Conservation (phyloP, 2,888 invertebrate species). For the Mermis nigrescens region DNA sequence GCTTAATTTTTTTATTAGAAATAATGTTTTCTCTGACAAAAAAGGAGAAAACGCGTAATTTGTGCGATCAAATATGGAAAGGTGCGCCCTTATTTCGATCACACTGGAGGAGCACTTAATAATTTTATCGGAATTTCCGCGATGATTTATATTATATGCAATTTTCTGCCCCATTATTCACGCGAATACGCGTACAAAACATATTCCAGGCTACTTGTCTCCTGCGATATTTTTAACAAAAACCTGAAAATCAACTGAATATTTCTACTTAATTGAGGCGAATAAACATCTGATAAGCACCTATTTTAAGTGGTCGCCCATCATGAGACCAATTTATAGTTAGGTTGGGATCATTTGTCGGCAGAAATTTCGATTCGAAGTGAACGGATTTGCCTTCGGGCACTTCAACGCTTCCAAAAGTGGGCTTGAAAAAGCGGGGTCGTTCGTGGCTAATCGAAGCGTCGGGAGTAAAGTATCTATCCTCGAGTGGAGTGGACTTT, state of each 20-base stretch:
- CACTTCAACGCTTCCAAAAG: conserved; percentile 34
- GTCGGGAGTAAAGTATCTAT: conserved; percentile 30
- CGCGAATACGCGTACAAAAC: too few relatives aligned
- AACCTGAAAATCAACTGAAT: too few relatives aligned
- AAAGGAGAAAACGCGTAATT: too few relatives aligned
- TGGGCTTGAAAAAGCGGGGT: conserved; percentile 55
- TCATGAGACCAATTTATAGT: conserved; percentile 43
- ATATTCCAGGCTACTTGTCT: too few relatives aligned
- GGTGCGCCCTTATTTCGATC: too few relatives aligned
- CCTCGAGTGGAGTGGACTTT: conserved; percentile 9
- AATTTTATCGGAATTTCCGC: too few relatives aligned
- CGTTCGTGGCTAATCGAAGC: conserved; percentile 16
- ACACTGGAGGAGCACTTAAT: too few relatives aligned
- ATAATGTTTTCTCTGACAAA: too few relatives aligned
- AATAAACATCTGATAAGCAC: conserved; percentile 25
- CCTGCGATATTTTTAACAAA: background rate
- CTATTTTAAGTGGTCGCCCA: conserved; percentile 35
- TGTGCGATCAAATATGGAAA: too few relatives aligned
- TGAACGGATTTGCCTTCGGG: conserved; percentile 78
- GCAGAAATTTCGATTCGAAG: conserved; percentile 90
- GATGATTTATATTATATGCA: too few relatives aligned
- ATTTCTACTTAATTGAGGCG: background rate
- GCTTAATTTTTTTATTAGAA: too few relatives aligned
- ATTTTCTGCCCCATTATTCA: too few relatives aligned
- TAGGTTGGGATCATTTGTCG: conserved; percentile 88